Evolutionary conservation across 2,113 vertebrate species (phyloP).

Genomic region (Oophaga pumilio): DNA sequence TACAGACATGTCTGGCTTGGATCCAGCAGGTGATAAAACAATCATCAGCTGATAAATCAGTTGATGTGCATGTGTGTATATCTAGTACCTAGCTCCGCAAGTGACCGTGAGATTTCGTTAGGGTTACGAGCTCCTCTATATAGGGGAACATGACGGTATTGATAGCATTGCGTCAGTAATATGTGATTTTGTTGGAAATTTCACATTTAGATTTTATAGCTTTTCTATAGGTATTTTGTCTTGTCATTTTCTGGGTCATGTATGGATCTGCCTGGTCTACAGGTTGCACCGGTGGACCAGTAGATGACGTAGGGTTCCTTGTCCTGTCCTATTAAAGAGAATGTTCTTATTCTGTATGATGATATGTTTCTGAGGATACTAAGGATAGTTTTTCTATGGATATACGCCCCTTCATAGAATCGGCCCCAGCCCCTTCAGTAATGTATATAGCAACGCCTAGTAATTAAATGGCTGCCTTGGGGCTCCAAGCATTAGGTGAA

Average conservation of each 20-base stretch:
- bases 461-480: neutral
- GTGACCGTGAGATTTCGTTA: neutral
- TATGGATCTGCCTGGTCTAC: neutral
- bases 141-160: neutral
- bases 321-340: too few species aligned
- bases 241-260: neutral
- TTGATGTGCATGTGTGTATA: slow-evolving; percentile 30
- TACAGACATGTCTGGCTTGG: slow-evolving; percentile 80
- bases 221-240: neutral
- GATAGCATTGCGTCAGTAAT: neutral
- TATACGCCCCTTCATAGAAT: neutral
- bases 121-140: neutral
- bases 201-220: neutral
- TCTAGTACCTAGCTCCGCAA: neutral
- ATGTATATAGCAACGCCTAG: neutral
- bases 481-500: slow-evolving; percentile 1
- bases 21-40: slow-evolving; percentile 99
- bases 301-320: neutral
- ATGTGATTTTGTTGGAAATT: neutral
- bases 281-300: neutral
- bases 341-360: neutral
- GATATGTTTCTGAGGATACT: neutral
- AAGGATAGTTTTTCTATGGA: neutral
- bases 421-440: neutral
- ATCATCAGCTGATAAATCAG: slow-evolving; percentile 59